Base-by-base conservation (phyloP, 2,113 vertebrate genomes). In the Nibea albiflora region DNA sequence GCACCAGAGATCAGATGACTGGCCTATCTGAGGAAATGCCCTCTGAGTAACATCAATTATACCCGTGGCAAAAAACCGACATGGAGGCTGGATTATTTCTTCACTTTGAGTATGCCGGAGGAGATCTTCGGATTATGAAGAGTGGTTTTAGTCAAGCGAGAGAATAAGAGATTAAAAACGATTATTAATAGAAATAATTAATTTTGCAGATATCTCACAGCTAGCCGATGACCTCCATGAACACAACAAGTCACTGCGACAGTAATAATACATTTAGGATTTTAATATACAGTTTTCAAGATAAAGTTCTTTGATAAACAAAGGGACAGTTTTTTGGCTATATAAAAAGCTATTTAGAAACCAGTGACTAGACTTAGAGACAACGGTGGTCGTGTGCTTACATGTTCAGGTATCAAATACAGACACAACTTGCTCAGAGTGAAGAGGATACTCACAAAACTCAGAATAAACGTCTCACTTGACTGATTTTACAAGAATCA, bases 311-410 rank as follows among this genome's bases (percentile, higher is more conserved):
- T 90, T 84, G 86, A 94, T 95, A 94, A 94, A 93, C 94, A 94
- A 95, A 94, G 88, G 91, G 85, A 94, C 87, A 64, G 73, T 90
- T 85, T 86, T 89, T 88, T 88, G 91, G 93, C 93, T 94, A 95
- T 94, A 94, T 94, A 93, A 95, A 95, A 95, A 93, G 89, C 93
- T 90, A 92, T 91, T 92, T 94, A 93, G 92, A 95, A 95, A 94
- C 82, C 82, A 92, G 90, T 91, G 90, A 94, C 90, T 88, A 93
- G 88, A 93, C 84, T 77, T 84, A 12, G 85, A 89, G 85, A 93
- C 88, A 89, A 93, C 68, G 90, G 89, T 92, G 91, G 84, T 81
- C 60, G 87, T 93, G 91, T 91, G 91, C 88, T 93, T 93, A 93
- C 90, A 91, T 91, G 54, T 90, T 91, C 85, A 83, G 89, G 91